phyloP scores from a whole-genome alignment of 2,113 vertebrate species.

The Leptosomus discolor region DNA sequence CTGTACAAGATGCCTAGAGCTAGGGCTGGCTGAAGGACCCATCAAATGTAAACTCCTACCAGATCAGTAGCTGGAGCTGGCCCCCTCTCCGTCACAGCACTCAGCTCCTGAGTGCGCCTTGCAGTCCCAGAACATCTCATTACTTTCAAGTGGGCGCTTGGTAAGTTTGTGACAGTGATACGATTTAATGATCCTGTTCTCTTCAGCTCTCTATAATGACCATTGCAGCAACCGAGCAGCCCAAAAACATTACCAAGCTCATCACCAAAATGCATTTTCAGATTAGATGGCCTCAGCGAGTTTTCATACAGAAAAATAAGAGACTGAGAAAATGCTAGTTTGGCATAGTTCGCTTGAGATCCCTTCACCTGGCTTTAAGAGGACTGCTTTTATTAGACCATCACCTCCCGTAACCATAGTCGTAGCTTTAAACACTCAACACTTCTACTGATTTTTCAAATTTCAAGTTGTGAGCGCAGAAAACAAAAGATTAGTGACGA shows the following conservation, averaged over 20 bases:
- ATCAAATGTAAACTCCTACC: not conserved
- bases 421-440: not conserved
- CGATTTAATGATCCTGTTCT: not conserved
- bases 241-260: not conserved
- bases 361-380: not conserved
- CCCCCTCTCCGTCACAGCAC: not conserved
- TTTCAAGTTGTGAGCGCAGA: not conserved
- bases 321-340: not conserved
- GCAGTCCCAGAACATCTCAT: not conserved
- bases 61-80: not conserved
- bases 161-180: not conserved
- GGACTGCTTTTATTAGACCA: not conserved
- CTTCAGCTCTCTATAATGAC: not conserved
- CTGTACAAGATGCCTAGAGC: not conserved
- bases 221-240: not conserved
- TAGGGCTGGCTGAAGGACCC: not conserved
- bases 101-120: not conserved
- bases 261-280: not conserved
- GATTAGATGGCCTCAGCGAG: not conserved
- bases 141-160: not conserved
- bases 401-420: not conserved
- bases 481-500: not conserved
- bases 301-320: not conserved
- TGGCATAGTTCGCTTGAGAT: not conserved
- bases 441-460: not conserved